These are phyloP conservation scores for Mus spicilegus DNA, from an alignment of 2,113 vertebrate species.

Conservation along the genomic window DNA sequence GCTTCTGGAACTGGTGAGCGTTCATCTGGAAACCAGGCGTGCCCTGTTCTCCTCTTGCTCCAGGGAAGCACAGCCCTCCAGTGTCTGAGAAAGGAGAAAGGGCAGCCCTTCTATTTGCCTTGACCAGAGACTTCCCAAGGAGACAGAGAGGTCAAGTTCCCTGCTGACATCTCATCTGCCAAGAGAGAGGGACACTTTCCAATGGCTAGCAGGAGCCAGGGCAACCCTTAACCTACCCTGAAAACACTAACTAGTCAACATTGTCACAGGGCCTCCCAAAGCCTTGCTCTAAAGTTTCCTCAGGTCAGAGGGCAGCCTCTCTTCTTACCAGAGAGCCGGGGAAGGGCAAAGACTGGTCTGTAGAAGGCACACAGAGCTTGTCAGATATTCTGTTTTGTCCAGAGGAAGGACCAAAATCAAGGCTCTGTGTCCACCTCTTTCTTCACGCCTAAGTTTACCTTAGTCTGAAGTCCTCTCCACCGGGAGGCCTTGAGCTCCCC, in stretches of 20 bases:
- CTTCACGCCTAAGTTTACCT: background rate
- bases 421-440: background rate
- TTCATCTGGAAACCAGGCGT: background rate
- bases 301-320: background rate
- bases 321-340: background rate
- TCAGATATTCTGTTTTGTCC: background rate
- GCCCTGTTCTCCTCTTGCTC: background rate
- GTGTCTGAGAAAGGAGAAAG: background rate
- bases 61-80: background rate
- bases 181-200: background rate
- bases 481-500: background rate
- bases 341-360: background rate
- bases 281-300: background rate
- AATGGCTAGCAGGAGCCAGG: background rate
- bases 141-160: background rate
- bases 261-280: background rate
- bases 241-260: background rate
- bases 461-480: background rate
- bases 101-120: accelerated
- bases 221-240: background rate
- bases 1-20: background rate
- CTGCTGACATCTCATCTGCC: background rate
- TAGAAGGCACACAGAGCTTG: background rate
- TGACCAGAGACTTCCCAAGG: background rate
- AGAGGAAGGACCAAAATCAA: background rate